phyloP scores from a whole-genome alignment of 1,140 invertebrate genomes.

The Hycleus cichorii region DNA sequence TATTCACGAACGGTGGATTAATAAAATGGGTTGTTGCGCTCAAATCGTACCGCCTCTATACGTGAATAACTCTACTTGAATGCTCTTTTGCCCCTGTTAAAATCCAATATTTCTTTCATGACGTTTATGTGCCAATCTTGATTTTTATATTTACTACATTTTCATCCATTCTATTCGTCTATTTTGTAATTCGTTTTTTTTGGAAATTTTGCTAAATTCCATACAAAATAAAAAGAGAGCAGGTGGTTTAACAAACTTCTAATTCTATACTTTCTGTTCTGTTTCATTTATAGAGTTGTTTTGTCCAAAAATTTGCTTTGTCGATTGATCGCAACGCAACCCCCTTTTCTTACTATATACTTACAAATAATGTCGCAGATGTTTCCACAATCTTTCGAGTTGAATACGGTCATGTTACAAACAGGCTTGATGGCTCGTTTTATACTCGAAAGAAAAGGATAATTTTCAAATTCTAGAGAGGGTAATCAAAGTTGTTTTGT shows the following conservation, averaged over 20 bases:
- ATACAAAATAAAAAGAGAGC: neutral
- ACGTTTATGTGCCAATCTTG: neutral
- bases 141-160: too few species aligned
- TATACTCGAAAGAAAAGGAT: too few species aligned
- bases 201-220: too few species aligned
- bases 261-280: constrained; percentile 10
- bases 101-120: constrained; percentile 18
- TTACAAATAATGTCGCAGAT: constrained; percentile 10
- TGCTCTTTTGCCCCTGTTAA: neutral
- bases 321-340: too few species aligned
- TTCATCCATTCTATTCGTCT: too few species aligned
- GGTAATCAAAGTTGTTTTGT: too few species aligned
- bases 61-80: neutral
- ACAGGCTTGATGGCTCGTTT: neutral
- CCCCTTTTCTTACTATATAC: neutral
- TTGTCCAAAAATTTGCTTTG: constrained; percentile 1
- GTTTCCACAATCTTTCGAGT: neutral
- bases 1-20: constrained; percentile 14
- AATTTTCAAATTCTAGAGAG: too few species aligned
- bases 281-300: constrained; percentile 5
- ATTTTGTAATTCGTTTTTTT: too few species aligned
- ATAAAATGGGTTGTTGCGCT: constrained; percentile 17
- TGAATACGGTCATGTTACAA: constrained; percentile 5
- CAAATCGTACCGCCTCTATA: constrained; percentile 4
- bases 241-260: constrained; percentile 8